phyloP scores from a whole-genome alignment of 2,113 vertebrate genomes.

The Morone saxatilis region DNA sequence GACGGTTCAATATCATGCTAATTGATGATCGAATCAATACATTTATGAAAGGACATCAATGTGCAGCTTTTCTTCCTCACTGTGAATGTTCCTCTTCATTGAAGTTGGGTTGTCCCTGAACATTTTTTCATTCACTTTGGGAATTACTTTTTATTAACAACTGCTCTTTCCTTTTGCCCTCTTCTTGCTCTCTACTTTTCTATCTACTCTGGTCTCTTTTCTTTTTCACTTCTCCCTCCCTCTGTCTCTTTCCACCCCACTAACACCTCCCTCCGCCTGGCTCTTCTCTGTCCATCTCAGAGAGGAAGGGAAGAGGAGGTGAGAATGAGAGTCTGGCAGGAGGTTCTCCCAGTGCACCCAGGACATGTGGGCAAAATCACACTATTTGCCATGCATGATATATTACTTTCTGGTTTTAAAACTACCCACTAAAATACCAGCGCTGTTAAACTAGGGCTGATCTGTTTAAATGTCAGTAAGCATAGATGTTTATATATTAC shows the following conservation, averaged over 20 bases:
- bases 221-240: constrained; percentile 8
- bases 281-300: constrained; percentile 32
- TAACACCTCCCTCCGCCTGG: constrained; percentile 35
- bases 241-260: not conserved
- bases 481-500: no score
- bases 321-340: constrained; percentile 68
- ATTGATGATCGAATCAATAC: not conserved
- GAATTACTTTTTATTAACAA: constrained; percentile 2
- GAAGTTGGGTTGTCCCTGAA: not conserved
- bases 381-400: not conserved
- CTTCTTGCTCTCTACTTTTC: constrained; percentile 10
- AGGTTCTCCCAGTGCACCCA: constrained; percentile 21
- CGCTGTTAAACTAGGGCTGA: not conserved
- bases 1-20: not conserved
- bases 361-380: constrained; percentile 14
- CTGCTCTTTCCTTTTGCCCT: constrained; percentile 1
- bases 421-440: not conserved
- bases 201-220: not conserved
- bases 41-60: not conserved
- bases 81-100: not conserved
- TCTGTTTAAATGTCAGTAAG: not conserved
- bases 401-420: constrained; percentile 21
- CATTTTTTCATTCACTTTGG: not conserved
- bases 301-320: constrained; percentile 33
- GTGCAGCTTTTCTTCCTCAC: no score